phyloP scores from a whole-genome alignment of 2,888 invertebrate genomes.

The Pyrgus malvae region DNA sequence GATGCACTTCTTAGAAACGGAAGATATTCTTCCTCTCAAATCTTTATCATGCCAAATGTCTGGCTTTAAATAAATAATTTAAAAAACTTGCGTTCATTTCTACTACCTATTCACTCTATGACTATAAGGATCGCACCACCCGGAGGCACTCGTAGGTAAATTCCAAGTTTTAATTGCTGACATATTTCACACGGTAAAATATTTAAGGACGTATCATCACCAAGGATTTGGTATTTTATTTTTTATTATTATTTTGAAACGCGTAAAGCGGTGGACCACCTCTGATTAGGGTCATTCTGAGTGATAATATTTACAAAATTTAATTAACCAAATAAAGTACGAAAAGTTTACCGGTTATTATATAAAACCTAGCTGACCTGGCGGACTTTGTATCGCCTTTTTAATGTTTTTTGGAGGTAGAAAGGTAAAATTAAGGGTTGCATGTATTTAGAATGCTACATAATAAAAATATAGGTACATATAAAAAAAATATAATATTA shows the following conservation, averaged over 20 bases:
- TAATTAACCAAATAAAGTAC: background rate
- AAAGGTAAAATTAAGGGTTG: no score
- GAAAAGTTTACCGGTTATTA: background rate
- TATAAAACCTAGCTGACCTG: no score
- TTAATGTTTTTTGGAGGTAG: no score
- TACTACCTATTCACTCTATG: conserved; percentile 14
- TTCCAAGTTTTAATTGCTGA: conserved; percentile 58
- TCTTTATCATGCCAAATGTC: no score
- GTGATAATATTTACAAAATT: background rate
- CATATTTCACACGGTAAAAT: conserved; percentile 62
- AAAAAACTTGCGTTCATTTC: background rate
- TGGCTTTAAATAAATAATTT: background rate
- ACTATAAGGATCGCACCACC: conserved; percentile 24
- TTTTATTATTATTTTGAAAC: conserved; percentile 41
- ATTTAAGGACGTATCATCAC: conserved; percentile 50
- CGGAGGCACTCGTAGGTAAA: conserved; percentile 35
- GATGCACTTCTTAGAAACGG: no score
- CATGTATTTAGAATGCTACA: no score
- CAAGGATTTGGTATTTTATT: conserved; percentile 41
- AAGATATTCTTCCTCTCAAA: no score
- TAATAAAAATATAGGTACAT: no score
- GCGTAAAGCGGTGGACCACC: conserved; percentile 71
- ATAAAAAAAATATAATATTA: no score
- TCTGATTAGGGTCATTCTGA: conserved; percentile 45
- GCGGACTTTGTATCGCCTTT: no score